Evolutionary conservation across 2,797 vertebrate species (phyloP).

Genomic region (Poliocrania exsul): DNA sequence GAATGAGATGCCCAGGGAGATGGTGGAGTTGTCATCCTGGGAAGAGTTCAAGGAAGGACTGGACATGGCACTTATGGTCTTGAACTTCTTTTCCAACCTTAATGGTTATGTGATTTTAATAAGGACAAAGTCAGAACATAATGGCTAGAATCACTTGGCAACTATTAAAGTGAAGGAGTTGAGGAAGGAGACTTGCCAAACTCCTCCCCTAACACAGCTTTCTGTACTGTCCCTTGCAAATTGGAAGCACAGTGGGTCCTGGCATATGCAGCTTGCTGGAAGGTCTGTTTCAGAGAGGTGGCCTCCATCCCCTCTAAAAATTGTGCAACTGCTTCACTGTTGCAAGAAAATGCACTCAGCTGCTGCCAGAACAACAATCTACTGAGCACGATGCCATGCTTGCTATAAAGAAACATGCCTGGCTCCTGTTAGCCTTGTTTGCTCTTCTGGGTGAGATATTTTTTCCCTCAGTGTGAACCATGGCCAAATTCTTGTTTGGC

Average conservation of each 20-base stretch:
- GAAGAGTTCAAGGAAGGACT: background rate
- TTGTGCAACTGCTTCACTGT: background rate
- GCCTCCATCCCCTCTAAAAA: background rate
- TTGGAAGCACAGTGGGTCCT: background rate
- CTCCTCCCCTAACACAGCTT: background rate
- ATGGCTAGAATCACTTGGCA: background rate
- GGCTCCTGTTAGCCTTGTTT: background rate
- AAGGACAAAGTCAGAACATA: background rate
- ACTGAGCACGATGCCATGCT: background rate
- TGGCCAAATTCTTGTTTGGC: background rate
- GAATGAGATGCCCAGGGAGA: background rate
- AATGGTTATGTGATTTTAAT: background rate
- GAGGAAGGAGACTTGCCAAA: background rate
- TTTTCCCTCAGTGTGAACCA: background rate
- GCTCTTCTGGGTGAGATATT: background rate
- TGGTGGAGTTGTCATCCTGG: background rate
- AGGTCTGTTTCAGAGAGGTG: background rate
- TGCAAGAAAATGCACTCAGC: background rate
- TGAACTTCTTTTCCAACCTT: background rate
- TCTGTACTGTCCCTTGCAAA: background rate
- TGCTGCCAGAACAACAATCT: conserved; percentile 35
- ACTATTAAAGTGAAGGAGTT: background rate
- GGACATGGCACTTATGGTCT: background rate
- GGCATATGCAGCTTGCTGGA: background rate
- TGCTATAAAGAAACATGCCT: background rate